These are phyloP conservation scores for Oxygymnocypris stewartii DNA, from an alignment of 2,113 vertebrate genomes.

Conservation along the genomic window DNA sequence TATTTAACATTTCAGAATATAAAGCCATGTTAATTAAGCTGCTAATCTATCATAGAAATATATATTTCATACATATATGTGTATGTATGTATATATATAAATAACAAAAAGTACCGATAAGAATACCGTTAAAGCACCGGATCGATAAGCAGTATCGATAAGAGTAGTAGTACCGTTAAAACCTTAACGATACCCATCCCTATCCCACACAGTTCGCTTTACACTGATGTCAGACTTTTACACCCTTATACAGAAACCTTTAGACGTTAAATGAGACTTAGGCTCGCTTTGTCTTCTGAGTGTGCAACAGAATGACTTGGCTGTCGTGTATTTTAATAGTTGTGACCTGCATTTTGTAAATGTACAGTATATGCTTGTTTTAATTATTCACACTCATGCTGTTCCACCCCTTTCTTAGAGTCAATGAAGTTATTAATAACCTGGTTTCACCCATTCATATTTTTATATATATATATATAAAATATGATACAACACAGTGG, in stretches of 20 bases:
- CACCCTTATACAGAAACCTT: not conserved
- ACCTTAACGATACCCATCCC: too few relatives aligned
- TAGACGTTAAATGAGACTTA: not conserved
- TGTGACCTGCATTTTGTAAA: not conserved
- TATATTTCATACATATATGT: too few relatives aligned
- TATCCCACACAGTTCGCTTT: not conserved
- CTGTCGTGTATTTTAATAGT: not conserved
- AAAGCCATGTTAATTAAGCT: too few relatives aligned
- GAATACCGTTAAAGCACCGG: too few relatives aligned
- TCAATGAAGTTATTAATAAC: not conserved
- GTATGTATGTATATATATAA: too few relatives aligned
- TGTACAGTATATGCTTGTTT: not conserved
- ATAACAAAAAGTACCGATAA: too few relatives aligned
- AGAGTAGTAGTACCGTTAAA: too few relatives aligned
- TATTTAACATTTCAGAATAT: too few relatives aligned
- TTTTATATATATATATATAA: too few relatives aligned
- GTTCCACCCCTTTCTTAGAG: not conserved
- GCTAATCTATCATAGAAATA: too few relatives aligned
- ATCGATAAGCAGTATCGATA: too few relatives aligned
- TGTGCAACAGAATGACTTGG: not conserved
- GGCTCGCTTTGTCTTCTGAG: not conserved
- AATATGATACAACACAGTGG: too few relatives aligned
- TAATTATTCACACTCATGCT: not conserved
- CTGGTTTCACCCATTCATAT: not conserved
- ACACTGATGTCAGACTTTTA: conserved; percentile 1